A percentile compares a stretch with the other conserved stretches of the same genome.
These are phyloP conservation scores for Noturus placidus DNA, from an alignment of 2,113 vertebrate species.

Conservation along the genomic window DNA sequence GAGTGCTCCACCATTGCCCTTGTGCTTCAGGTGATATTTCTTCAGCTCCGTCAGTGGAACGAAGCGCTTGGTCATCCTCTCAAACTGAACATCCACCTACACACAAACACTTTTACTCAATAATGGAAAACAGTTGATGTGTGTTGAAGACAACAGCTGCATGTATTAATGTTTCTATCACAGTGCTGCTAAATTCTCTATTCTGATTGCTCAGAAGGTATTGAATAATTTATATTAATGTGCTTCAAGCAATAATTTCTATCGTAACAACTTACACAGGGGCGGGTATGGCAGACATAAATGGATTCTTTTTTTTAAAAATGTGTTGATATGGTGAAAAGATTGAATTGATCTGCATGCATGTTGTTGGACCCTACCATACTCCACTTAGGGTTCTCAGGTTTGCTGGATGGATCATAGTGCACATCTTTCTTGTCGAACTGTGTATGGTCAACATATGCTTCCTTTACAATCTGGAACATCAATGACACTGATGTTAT, in stretches of 20 bases:
- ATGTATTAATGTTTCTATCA: neutral
- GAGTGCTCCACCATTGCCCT: slow-evolving; percentile 76
- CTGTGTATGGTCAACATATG: slow-evolving; percentile 94
- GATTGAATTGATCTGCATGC: neutral
- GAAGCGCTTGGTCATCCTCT: slow-evolving; percentile 86
- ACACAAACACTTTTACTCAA: neutral
- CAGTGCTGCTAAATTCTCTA: neutral
- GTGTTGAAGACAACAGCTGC: neutral
- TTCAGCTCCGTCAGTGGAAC: slow-evolving; percentile 89
- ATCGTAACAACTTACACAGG: too few relatives aligned
- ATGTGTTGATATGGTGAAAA: neutral
- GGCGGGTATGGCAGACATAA: neutral
- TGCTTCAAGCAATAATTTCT: too few relatives aligned
- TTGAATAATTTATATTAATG: neutral
- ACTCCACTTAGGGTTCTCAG: slow-evolving; percentile 91
- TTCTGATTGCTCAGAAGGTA: neutral
- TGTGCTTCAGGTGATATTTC: slow-evolving; percentile 80
- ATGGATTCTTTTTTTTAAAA: neutral
- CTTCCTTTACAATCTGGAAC: slow-evolving; percentile 88
- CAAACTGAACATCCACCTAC: slow-evolving; percentile 91
- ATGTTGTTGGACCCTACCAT: slow-evolving; percentile 76
- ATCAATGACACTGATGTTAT: neutral
- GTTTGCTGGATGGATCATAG: slow-evolving; percentile 85
- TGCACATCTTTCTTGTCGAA: slow-evolving; percentile 88
- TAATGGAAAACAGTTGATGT: neutral